Base-by-base conservation (phyloP, 2,888 invertebrate genomes). In the Augiades crinisus region DNA sequence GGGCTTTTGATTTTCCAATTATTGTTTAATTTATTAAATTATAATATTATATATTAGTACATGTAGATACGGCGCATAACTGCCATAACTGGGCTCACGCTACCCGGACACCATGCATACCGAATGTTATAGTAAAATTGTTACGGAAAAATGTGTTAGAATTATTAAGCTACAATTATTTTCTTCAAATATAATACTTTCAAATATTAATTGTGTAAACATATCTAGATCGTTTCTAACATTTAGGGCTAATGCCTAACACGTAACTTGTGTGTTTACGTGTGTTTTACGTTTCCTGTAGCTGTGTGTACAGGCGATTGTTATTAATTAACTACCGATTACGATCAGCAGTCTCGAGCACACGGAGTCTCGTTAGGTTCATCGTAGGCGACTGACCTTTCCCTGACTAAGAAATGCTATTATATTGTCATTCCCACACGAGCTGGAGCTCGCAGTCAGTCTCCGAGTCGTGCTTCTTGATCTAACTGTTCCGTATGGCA, bases 341-440 rank as follows among this genome's bases (percentile, higher is more conserved):
- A 64, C 65, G 57, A 70, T 70, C 67, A 49, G 53, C 38, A 56
- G 59, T 54, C 41, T 33, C 27, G 55, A 41, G 34, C 41, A 41
- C 34, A 41, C 24, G 40, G 17, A 49, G 47, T 57, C 56, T 57
- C 56, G 56, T 59, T 62, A 63, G 60, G 69, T 69, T 75, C 69
- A 68, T 59, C 56, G 47, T 64, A 60, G 70, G 70, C 66, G 67
- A 68, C 63, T 79, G 79, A 78, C 78, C 76, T 78, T 76, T 75
- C 65, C 61, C 63, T 65, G 62, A 53, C 58, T 56, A 61, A 71
- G 67, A 73, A 77, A 74, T 74, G 68, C 69, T 72, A 75, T 78
- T 78, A 74, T 69, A 70, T 67, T 71, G 66, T 73, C 69, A 72
- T 78, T 78, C 77, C 72, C 76, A 79, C 73, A 77, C 67, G 63